Evolutionary conservation across 2,888 invertebrate genomes (phyloP).

Genomic region (Limnephilus lunatus): DNA sequence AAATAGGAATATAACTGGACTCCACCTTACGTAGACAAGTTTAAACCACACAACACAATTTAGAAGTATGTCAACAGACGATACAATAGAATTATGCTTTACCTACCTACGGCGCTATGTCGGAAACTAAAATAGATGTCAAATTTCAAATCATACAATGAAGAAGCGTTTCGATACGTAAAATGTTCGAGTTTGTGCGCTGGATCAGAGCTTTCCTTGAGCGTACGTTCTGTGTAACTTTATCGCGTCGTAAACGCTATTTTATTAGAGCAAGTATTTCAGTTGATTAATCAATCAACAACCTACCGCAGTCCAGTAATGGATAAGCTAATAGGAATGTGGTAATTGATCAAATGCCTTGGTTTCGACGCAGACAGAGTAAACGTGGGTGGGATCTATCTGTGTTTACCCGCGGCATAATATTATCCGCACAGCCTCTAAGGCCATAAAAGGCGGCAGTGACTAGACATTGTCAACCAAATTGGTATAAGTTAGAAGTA

Average conservation of each 20-base stretch:
- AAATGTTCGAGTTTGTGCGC: neutral
- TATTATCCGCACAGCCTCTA: neutral
- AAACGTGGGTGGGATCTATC: conserved; percentile 15
- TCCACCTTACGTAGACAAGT: neutral
- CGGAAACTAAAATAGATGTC: neutral
- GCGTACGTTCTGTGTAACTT: neutral
- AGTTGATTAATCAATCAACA: conserved; percentile 2
- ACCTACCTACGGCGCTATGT: neutral
- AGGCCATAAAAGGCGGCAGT: conserved; percentile 24
- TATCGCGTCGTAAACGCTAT: neutral
- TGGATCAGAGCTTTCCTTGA: neutral
- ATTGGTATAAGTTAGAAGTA: neutral
- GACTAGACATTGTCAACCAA: conserved; percentile 1
- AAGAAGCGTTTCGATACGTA: neutral
- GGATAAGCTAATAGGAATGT: conserved; percentile 24
- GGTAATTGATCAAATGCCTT: conserved; percentile 24
- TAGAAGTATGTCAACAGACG: neutral
- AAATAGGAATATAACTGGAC: neutral
- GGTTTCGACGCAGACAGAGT: neutral
- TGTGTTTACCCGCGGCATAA: conserved; percentile 15
- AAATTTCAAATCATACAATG: neutral
- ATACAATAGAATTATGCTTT: too few species aligned
- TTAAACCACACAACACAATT: neutral
- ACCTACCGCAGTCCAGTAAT: neutral
- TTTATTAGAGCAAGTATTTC: neutral